Evolutionary conservation across 2,888 invertebrate species (phyloP).

Genomic region (Orthosia gracilis): DNA sequence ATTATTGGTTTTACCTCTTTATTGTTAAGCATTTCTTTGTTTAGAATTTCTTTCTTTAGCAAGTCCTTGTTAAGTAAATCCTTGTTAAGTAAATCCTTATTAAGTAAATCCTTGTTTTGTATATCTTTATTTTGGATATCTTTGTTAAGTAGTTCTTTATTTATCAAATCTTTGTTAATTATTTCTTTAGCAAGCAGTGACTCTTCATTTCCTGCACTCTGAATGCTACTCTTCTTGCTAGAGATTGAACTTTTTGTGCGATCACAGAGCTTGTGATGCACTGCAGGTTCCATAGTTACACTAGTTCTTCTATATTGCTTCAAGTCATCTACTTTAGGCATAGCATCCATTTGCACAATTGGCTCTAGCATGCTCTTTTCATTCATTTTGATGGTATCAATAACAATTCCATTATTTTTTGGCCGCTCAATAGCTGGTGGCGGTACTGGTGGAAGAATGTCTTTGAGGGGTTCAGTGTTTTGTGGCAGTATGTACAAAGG

Average conservation of each 20-base stretch:
- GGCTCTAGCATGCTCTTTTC: conserved; percentile 72
- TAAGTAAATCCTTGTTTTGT: conserved; percentile 37
- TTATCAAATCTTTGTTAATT: conserved; percentile 49
- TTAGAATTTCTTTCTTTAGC: conserved; percentile 47
- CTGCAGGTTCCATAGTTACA: conserved; percentile 86
- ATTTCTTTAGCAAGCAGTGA: conserved; percentile 72
- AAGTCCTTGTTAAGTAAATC: conserved; percentile 23
- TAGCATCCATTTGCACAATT: conserved; percentile 70
- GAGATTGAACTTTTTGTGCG: conserved; percentile 86
- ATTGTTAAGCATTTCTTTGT: conserved; percentile 60
- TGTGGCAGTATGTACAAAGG: conserved; percentile 84
- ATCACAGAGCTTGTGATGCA: conserved; percentile 92
- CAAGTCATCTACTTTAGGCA: conserved; percentile 75
- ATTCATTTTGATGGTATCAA: conserved; percentile 73
- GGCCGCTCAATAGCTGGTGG: conserved; percentile 67
- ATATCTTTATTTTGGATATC: conserved; percentile 46
- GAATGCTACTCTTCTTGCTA: conserved; percentile 86
- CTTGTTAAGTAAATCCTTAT: conserved; percentile 17
- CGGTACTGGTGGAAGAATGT: conserved; percentile 62
- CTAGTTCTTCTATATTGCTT: conserved; percentile 76
- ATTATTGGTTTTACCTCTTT: conserved; percentile 78
- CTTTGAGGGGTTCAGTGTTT: conserved; percentile 68
- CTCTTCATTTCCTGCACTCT: conserved; percentile 83
- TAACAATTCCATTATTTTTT: conserved; percentile 69
- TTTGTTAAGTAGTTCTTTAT: conserved; percentile 46